Evolutionary conservation across 2,888 invertebrate species (phyloP).

Genomic region (Chymomyza procnemis): DNA sequence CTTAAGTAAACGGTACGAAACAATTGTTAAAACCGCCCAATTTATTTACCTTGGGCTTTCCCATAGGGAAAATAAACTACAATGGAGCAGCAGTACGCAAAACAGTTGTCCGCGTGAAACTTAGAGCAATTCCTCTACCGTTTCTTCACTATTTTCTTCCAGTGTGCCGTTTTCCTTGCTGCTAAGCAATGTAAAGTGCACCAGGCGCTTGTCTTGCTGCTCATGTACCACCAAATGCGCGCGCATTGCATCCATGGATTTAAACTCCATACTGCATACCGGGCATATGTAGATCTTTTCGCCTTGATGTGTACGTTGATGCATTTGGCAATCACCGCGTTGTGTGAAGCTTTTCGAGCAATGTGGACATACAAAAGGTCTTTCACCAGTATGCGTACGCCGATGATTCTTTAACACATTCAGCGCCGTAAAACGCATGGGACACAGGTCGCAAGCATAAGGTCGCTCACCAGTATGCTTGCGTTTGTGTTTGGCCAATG

Average conservation of each 20-base stretch:
- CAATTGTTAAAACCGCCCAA: constrained; percentile 16
- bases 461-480: constrained; percentile 82
- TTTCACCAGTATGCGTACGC: constrained; percentile 82
- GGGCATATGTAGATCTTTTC: constrained; percentile 70
- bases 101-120: neutral
- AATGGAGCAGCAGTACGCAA: neutral
- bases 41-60: constrained; percentile 12
- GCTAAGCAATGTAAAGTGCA: constrained; percentile 51
- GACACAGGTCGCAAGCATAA: constrained; percentile 81
- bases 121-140: constrained; percentile 39
- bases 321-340: constrained; percentile 81
- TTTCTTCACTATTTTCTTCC: constrained; percentile 21
- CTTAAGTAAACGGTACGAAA: constrained; percentile 40
- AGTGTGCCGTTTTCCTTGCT: constrained; percentile 42
- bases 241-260: constrained; percentile 80
- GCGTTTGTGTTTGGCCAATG: constrained; percentile 81
- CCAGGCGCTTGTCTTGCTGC: constrained; percentile 50
- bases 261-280: constrained; percentile 74
- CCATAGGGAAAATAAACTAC: constrained; percentile 25
- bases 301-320: constrained; percentile 81
- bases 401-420: constrained; percentile 82
- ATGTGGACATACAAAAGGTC: constrained; percentile 80
- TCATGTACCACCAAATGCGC: constrained; percentile 79
- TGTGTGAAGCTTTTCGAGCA: constrained; percentile 82
- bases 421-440: constrained; percentile 81